These are phyloP conservation scores for Hypena proboscidalis DNA, from an alignment of 2,888 invertebrate species.

Conservation along the genomic window DNA sequence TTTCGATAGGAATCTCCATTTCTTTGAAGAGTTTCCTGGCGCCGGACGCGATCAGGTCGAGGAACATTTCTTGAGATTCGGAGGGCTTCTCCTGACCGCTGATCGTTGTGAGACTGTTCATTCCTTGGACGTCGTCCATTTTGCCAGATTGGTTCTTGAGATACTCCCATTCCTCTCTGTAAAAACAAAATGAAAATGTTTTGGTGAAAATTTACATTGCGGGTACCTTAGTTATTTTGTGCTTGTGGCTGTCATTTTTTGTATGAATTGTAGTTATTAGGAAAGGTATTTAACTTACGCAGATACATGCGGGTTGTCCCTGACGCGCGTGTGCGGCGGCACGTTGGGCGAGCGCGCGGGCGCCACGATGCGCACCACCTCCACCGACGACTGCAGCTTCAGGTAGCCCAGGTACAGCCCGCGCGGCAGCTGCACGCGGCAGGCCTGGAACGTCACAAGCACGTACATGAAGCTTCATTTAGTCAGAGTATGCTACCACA, in stretches of 20 bases:
- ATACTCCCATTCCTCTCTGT: conserved; percentile 98
- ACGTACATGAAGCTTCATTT: background rate
- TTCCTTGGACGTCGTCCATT: conserved; percentile 59
- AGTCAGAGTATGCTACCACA: too few species aligned
- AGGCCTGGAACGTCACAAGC: conserved; percentile 85
- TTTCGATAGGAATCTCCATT: conserved; percentile 91
- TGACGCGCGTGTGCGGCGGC: conserved; percentile 95
- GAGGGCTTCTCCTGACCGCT: conserved; percentile 81
- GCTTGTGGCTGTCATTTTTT: too few species aligned
- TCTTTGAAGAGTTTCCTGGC: conserved; percentile 91
- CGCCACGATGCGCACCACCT: conserved; percentile 96
- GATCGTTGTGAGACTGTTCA: conserved; percentile 68
- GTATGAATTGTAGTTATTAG: too few species aligned
- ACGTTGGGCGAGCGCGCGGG: conserved; percentile 97
- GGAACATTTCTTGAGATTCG: conserved; percentile 92
- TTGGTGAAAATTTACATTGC: background rate
- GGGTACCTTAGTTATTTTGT: background rate
- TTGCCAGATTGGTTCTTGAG: conserved; percentile 87
- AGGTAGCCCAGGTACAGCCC: conserved; percentile 98
- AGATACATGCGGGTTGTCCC: conserved; percentile 98
- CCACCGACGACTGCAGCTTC: conserved; percentile 98
- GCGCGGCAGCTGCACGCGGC: conserved; percentile 91
- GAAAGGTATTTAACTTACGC: conserved; percentile 90
- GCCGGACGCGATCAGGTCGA: conserved; percentile 91
- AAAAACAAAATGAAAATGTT: conserved; percentile 45